These are phyloP conservation scores for Coptodon rendalli DNA, from an alignment of 2,113 vertebrate genomes.

Conservation along the genomic window DNA sequence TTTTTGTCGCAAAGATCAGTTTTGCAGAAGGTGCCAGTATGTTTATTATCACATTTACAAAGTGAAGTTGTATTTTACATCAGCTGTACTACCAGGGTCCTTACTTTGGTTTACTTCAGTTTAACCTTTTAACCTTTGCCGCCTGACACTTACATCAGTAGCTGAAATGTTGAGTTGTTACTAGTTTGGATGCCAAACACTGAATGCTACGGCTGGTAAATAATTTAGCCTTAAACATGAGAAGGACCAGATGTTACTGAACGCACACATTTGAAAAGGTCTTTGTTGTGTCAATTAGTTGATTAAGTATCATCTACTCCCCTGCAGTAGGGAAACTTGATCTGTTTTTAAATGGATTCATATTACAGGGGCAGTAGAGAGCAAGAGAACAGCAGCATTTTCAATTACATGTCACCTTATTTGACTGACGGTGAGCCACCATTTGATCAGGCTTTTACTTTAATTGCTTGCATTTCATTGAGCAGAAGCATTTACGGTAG, in stretches of 20 bases:
- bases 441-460: constrained; percentile 91
- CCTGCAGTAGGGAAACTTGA: constrained; percentile 77
- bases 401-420: constrained; percentile 83
- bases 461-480: constrained; percentile 94
- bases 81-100: neutral
- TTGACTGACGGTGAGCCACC: constrained; percentile 77
- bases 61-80: neutral
- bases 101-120: neutral
- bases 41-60: neutral
- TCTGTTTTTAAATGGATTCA: constrained; percentile 81
- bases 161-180: neutral
- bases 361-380: constrained; percentile 74
- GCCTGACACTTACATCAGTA: neutral
- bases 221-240: constrained; percentile 66
- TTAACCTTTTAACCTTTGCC: constrained; percentile 21
- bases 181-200: constrained; percentile 14
- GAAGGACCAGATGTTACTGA: constrained; percentile 69
- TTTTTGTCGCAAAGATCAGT: neutral
- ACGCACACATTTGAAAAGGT: constrained; percentile 65
- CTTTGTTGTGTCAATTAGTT: constrained; percentile 93
- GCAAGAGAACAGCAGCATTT: constrained; percentile 75
- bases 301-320: constrained; percentile 85
- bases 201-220: constrained; percentile 37
- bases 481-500: constrained; percentile 78
- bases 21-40: neutral